Percentiles rank a stretch among this genome's conserved stretches.
Evolutionary conservation across 2,888 invertebrate species (phyloP).

Genomic region (Amaurobius ferox): DNA sequence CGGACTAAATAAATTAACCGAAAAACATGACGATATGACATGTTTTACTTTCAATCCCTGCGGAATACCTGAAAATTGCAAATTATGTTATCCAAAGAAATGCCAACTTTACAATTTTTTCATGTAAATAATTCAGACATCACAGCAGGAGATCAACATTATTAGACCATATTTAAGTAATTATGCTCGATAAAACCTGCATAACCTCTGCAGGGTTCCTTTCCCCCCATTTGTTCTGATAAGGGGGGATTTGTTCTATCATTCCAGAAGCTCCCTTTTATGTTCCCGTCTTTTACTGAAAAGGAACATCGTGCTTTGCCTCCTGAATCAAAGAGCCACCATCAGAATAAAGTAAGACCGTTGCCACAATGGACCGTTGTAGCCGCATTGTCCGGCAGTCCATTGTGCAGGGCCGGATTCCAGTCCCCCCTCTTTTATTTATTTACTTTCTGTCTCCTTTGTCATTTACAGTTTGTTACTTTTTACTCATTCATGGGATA

Average conservation of each 20-base stretch:
- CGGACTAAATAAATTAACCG: too few species aligned
- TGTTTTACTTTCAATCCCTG: too few species aligned
- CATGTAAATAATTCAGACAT: neutral
- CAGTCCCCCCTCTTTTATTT: conserved; percentile 37
- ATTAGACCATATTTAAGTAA: conserved; percentile 6
- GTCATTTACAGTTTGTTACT: conserved; percentile 67
- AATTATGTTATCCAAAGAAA: too few species aligned
- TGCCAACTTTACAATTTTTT: neutral
- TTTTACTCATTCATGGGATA: conserved; percentile 60
- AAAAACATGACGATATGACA: too few species aligned
- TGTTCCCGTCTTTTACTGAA: conserved; percentile 1
- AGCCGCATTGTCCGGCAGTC: conserved; percentile 53
- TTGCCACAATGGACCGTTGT: conserved; percentile 55
- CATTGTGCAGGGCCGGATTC: conserved; percentile 52
- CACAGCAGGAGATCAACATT: neutral
- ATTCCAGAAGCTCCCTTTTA: conserved; percentile 7
- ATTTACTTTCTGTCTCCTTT: conserved; percentile 61
- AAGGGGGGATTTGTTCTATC: conserved; percentile 3
- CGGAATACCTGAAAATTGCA: too few species aligned
- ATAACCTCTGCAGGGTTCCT: neutral
- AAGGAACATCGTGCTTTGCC: conserved; percentile 16
- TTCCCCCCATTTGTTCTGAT: neutral
- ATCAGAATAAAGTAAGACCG: conserved; percentile 30
- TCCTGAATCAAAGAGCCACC: conserved; percentile 54
- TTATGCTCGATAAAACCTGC: neutral